A percentile compares a stretch with the other conserved stretches of the same genome.
phyloP scores from a whole-genome alignment of 2,888 invertebrate genomes.

The Carterocephalus palaemon region DNA sequence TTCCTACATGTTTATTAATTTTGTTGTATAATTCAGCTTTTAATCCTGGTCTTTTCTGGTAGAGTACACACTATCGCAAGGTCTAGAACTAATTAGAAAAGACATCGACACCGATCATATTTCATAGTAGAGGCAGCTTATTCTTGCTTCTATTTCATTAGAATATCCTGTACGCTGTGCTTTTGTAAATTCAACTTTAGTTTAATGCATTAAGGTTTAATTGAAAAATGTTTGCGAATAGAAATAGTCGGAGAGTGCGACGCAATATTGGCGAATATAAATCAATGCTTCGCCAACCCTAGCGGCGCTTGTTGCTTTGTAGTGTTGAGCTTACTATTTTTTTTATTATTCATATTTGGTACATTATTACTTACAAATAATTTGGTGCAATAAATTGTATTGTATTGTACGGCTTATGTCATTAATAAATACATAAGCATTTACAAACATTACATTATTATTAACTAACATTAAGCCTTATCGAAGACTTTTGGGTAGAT shows the following conservation, averaged over 20 bases:
- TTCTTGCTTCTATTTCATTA: constrained; percentile 17
- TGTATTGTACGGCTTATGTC: too few relatives aligned
- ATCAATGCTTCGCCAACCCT: constrained; percentile 41
- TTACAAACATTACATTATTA: too few relatives aligned
- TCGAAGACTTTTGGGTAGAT: too few relatives aligned
- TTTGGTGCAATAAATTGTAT: too few relatives aligned
- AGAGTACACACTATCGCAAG: not conserved
- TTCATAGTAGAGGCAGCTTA: constrained; percentile 13
- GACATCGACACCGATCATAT: constrained; percentile 15
- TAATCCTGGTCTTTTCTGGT: too few relatives aligned
- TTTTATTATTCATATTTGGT: constrained; percentile 10
- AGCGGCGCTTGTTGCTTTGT: constrained; percentile 25
- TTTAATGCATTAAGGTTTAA: not conserved
- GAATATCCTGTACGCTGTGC: not conserved
- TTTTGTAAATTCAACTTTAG: constrained; percentile 5
- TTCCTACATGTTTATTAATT: too few relatives aligned
- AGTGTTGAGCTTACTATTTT: constrained; percentile 26
- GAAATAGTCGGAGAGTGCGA: constrained; percentile 41
- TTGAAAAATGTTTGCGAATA: constrained; percentile 25
- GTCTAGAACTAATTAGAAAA: constrained; percentile 18
- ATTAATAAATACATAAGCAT: too few relatives aligned
- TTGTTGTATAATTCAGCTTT: too few relatives aligned
- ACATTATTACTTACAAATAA: too few relatives aligned
- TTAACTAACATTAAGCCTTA: too few relatives aligned
- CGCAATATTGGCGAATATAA: constrained; percentile 48